phyloP scores from a whole-genome alignment of 1,140 invertebrate genomes.

The Octopus bimaculoides region DNA sequence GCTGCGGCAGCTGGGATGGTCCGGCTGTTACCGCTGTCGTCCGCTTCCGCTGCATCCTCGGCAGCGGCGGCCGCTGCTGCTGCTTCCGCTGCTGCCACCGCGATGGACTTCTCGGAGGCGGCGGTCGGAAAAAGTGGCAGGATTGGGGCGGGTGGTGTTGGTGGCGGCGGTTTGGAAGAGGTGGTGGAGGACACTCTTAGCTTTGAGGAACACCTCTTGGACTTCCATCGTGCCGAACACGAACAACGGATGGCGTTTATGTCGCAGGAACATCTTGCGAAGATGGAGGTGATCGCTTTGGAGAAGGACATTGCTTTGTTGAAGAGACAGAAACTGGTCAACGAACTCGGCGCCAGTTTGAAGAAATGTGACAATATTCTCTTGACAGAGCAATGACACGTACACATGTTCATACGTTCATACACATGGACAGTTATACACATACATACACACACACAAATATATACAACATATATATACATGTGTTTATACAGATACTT shows the following conservation, averaged over 20 bases:
- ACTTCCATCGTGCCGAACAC: not conserved
- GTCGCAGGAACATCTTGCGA: not conserved
- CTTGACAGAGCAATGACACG: not conserved
- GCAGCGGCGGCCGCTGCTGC: no score
- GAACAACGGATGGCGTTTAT: not conserved
- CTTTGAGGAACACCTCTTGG: not conserved
- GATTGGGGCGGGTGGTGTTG: not conserved
- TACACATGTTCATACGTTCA: not conserved
- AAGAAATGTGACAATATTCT: not conserved
- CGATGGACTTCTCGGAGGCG: not conserved
- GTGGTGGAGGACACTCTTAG: not conserved
- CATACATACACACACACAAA: not conserved
- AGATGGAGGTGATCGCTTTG: not conserved
- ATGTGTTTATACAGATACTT: not conserved
- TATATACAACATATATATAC: not conserved
- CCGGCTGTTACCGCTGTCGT: no score
- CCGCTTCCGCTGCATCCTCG: no score
- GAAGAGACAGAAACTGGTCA: conserved; percentile 1
- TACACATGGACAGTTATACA: not conserved
- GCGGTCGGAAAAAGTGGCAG: not conserved
- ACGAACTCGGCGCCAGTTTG: not conserved
- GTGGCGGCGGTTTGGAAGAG: not conserved
- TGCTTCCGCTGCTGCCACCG: no score
- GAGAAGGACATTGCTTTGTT: conserved; percentile 1
- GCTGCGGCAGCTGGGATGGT: no score